phyloP scores from a whole-genome alignment of 2,113 vertebrate species.

The Hypanus sabinus region DNA sequence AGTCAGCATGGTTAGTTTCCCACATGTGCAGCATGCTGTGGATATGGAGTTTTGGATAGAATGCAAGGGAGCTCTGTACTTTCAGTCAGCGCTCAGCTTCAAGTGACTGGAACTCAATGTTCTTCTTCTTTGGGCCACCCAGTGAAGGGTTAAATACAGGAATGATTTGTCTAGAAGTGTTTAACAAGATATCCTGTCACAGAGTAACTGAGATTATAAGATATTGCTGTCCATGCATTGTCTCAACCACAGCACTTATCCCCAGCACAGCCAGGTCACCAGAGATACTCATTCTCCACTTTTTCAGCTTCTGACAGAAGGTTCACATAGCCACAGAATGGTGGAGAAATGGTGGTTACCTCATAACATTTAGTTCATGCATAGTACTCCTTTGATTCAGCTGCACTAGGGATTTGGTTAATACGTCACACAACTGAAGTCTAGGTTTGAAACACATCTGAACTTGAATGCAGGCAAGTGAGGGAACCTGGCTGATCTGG shows the following conservation, averaged over 20 bases:
- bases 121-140: not conserved
- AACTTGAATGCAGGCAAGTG: not conserved
- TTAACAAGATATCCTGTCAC: constrained; percentile 6
- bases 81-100: not conserved
- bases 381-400: not conserved
- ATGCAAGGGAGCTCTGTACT: not conserved
- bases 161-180: not conserved
- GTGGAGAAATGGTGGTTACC: not conserved
- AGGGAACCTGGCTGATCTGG: not conserved
- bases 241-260: not conserved
- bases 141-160: constrained; percentile 14
- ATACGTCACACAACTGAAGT: not conserved
- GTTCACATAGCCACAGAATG: not conserved
- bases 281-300: not conserved
- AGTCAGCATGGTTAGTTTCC: not conserved
- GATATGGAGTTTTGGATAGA: not conserved
- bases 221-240: not conserved
- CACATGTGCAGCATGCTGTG: not conserved
- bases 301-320: not conserved
- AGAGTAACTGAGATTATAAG: constrained; percentile 3
- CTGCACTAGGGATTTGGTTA: not conserved
- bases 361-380: not conserved
- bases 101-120: not conserved
- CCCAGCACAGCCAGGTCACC: not conserved
- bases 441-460: not conserved